Percentiles rank a stretch among this genome's conserved stretches.
phyloP scores from a whole-genome alignment of 2,888 invertebrate genomes.

The Synergus gifuensis region DNA sequence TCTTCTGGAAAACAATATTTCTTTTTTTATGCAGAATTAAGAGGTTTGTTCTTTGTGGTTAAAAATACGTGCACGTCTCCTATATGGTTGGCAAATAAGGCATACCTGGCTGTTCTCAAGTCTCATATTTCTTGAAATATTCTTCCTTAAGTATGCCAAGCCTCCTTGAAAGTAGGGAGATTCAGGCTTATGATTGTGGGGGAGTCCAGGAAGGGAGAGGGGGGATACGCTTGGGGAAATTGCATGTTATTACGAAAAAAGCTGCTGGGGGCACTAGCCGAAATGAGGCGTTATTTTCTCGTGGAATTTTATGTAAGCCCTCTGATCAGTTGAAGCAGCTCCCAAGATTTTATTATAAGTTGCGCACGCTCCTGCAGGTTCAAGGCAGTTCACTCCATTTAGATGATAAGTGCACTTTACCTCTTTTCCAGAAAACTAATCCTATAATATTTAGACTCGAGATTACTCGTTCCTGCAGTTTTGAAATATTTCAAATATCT shows the following conservation, averaged over 20 bases:
- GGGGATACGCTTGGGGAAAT: conserved; percentile 56
- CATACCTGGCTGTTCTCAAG: conserved; percentile 17
- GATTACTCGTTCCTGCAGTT: background rate
- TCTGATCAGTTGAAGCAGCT: conserved; percentile 46
- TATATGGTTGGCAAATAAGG: conserved; percentile 11
- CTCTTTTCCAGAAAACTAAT: conserved; percentile 2
- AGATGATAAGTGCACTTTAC: background rate
- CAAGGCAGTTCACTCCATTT: conserved; percentile 55
- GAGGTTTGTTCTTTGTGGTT: background rate
- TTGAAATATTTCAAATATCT: background rate
- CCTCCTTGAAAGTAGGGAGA: conserved; percentile 10
- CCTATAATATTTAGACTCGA: background rate
- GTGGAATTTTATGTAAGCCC: conserved; percentile 60
- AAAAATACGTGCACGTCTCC: conserved; percentile 2
- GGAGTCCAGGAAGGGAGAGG: conserved; percentile 12
- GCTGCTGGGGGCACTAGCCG: conserved; percentile 58
- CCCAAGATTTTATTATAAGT: conserved; percentile 59
- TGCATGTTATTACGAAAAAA: conserved; percentile 67
- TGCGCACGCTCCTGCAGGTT: conserved; percentile 56
- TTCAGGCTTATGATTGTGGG: conserved; percentile 31
- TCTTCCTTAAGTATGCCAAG: conserved; percentile 27
- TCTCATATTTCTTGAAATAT: conserved; percentile 39
- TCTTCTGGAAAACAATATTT: too few species aligned
- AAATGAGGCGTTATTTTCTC: conserved; percentile 71
- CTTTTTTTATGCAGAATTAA: background rate